phyloP scores from a whole-genome alignment of 2,797 vertebrate genomes.

The Pseudocheirus occidentalis region DNA sequence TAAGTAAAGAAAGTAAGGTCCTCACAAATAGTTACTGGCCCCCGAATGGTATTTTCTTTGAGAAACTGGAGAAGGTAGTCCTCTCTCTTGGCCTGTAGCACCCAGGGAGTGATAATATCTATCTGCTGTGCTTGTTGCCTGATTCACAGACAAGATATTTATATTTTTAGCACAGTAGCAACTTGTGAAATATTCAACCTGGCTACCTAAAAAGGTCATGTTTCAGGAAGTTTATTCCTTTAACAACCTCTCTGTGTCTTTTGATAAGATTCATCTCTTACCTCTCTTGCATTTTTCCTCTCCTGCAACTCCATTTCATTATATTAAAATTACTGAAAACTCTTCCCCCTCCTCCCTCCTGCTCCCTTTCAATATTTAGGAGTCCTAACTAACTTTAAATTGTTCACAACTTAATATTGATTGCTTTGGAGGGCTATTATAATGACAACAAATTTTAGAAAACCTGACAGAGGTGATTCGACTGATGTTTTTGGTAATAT shows the following conservation, averaged over 20 bases:
- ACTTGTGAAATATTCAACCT: background rate
- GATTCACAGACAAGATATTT: conserved; percentile 60
- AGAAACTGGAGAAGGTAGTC: background rate
- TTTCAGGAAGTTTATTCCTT: background rate
- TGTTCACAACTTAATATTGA: background rate
- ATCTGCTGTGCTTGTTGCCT: conserved; percentile 54
- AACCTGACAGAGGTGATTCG: background rate
- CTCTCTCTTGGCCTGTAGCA: background rate
- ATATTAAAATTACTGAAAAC: background rate
- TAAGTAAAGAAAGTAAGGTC: background rate
- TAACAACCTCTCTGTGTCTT: background rate
- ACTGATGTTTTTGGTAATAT: background rate
- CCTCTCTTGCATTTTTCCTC: background rate
- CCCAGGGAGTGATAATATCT: conserved; percentile 12
- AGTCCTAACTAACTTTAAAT: background rate
- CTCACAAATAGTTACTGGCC: background rate
- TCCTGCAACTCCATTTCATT: background rate
- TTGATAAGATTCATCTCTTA: conserved; percentile 9
- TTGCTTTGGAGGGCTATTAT: background rate
- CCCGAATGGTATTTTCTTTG: background rate
- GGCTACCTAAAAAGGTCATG: conserved; percentile 29
- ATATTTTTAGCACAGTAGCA: conserved; percentile 34
- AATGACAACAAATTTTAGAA: background rate
- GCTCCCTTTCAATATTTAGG: background rate
- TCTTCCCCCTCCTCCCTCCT: background rate